Evolutionary conservation across 1,140 invertebrate genomes (phyloP).

Genomic region (Thalassaphorura encarpata): DNA sequence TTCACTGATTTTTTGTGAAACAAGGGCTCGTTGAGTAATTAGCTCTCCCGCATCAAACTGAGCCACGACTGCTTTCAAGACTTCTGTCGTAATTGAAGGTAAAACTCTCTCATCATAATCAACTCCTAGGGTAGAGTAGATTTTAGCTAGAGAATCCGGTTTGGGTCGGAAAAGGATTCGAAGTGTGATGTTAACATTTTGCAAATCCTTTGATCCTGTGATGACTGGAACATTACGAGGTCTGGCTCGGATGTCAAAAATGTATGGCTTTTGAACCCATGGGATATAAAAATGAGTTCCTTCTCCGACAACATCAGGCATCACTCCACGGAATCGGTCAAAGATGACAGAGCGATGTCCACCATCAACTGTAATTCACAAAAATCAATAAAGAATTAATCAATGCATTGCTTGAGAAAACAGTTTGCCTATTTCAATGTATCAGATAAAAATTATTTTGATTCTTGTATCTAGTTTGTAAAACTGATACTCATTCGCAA

Average conservation of each 20-base stretch:
- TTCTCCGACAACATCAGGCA: slow-evolving; percentile 85
- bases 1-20: slow-evolving; percentile 90
- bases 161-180: slow-evolving; percentile 93
- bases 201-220: slow-evolving; percentile 98
- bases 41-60: slow-evolving; percentile 99
- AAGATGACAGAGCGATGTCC: slow-evolving; percentile 98
- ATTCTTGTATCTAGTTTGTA: too few relatives aligned
- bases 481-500: neutral
- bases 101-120: slow-evolving; percentile 98
- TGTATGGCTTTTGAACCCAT: slow-evolving; percentile 94
- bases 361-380: slow-evolving; percentile 79
- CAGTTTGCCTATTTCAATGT: too few relatives aligned
- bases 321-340: slow-evolving; percentile 93
- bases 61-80: slow-evolving; percentile 96
- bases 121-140: slow-evolving; percentile 90
- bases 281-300: slow-evolving; percentile 99
- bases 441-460: too few relatives aligned
- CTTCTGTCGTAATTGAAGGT: slow-evolving; percentile 98
- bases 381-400: neutral
- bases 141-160: slow-evolving; percentile 75
- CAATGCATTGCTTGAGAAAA: neutral
- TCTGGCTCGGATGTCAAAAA: slow-evolving; percentile 92
- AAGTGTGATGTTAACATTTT: slow-evolving; percentile 98
- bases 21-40: slow-evolving; percentile 96
- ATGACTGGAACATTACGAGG: slow-evolving; percentile 94